Evolutionary conservation across 2,888 invertebrate genomes (phyloP), one percentile per base, ranked within the genome.

Genomic region (Ctena decussata): DNA sequence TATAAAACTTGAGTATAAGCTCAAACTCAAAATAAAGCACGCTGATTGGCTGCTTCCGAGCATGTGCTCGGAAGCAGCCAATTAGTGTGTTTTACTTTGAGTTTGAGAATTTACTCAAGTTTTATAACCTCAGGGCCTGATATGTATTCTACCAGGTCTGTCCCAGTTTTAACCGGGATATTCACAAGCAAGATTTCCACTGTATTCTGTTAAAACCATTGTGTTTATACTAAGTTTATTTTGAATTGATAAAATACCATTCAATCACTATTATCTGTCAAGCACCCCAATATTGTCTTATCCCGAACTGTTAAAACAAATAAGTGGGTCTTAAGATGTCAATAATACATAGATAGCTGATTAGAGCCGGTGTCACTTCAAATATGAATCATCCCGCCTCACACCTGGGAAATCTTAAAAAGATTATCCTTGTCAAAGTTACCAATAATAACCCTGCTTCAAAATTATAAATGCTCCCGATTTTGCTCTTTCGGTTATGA

Each of bases 171-270:
- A n/a, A n/a, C n/a, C n/a, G n/a, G n/a, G n/a, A n/a, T n/a, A n/a
- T n/a, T n/a, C n/a, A n/a, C n/a, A n/a, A n/a, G n/a, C n/a, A n/a
- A n/a, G n/a, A n/a, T n/a, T n/a, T n/a, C n/a, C n/a, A n/a, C n/a
- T n/a, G n/a, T n/a, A n/a, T n/a, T n/a, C n/a, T n/a, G n/a, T n/a
- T n/a, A n/a, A 65, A 65, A 65, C 65, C 35, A 6, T 65, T 65
- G 30, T 35, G 65, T 65, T 65, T 65, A 65, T 65, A 65, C 18
- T 35, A 30, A 65, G 65, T 65, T 65, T 65, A 65, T 65, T 65
- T 65, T 21, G 21, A 65, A 65, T 65, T 65, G 65, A 65, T 65
- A 65, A 65, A 65, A 65, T 65, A 65, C 65, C 65, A 65, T 65
- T 65, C 65, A 18, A 35, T 65, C 65, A 2, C 65, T 18, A 65